These are phyloP conservation scores for Homalodisca vitripennis DNA, from an alignment of 1,140 invertebrate genomes.

Conservation along the genomic window DNA sequence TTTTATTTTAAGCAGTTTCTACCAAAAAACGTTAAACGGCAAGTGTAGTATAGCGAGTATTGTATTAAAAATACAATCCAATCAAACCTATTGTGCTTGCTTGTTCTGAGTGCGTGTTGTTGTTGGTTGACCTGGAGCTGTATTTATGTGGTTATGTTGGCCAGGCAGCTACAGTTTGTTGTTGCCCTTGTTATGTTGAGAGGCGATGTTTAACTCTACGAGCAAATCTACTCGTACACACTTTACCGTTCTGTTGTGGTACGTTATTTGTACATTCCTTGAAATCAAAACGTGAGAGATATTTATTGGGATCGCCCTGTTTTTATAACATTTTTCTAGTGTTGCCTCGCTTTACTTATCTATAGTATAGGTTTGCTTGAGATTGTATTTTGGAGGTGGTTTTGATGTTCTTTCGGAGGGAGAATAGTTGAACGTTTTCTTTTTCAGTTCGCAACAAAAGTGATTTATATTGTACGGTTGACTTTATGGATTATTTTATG, in stretches of 20 bases:
- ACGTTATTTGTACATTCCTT: too few species aligned
- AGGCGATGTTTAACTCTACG: too few species aligned
- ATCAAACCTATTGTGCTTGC: not conserved
- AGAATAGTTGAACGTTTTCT: not conserved
- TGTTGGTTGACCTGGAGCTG: not conserved
- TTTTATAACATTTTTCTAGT: too few species aligned
- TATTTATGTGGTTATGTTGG: not conserved
- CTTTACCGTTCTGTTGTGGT: too few species aligned
- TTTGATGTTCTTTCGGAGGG: not conserved
- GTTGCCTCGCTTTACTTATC: too few species aligned
- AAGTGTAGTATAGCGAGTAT: not conserved
- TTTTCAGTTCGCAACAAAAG: not conserved
- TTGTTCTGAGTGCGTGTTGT: not conserved
- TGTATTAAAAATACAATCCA: not conserved
- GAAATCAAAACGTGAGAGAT: too few species aligned
- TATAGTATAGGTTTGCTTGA: not conserved
- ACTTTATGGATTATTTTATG: slow-evolving; percentile 6
- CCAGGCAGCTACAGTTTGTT: slow-evolving; percentile 2
- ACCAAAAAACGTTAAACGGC: not conserved
- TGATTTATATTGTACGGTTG: slow-evolving; percentile 8
- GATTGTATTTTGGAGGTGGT: slow-evolving; percentile 2
- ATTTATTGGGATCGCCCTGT: too few species aligned
- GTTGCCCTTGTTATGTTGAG: slow-evolving; percentile 17
- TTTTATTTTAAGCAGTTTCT: not conserved
- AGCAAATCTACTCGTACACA: too few species aligned